Conservation (phyloP, 2,113 vertebrate genomes). For the Rousettus leschenaultii region DNA sequence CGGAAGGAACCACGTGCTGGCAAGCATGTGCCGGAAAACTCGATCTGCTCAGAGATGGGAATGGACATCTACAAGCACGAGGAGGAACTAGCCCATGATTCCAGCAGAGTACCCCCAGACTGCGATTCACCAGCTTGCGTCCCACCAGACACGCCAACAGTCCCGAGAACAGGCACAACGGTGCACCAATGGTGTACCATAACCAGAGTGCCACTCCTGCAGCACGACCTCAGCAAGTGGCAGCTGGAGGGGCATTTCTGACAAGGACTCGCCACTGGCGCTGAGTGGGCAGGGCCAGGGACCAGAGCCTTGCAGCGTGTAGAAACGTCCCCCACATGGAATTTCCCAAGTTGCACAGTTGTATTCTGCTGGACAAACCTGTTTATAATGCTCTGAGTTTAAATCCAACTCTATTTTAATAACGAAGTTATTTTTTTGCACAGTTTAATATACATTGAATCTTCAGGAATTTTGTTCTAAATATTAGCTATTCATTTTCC, state of each 20-base stretch:
- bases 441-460: not conserved
- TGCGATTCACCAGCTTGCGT: too few relatives aligned
- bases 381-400: not conserved
- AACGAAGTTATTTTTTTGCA: not conserved
- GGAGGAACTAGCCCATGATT: not conserved
- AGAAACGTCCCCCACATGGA: not conserved
- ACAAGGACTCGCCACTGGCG: not conserved
- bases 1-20: not conserved
- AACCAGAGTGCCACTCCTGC: accelerated
- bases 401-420: not conserved
- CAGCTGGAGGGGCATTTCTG: not conserved
- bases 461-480: not conserved
- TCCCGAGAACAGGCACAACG: accelerated
- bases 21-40: not conserved
- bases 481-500: not conserved
- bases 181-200: not conserved
- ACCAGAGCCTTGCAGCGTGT: not conserved
- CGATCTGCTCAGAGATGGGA: not conserved
- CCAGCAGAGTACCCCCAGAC: not conserved
- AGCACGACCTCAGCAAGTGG: not conserved
- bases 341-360: not conserved
- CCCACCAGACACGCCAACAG: accelerated
- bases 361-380: not conserved
- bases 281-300: not conserved
- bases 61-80: not conserved